Conservation (phyloP, 2,797 vertebrate species). For the Enteromius trimaculatus region DNA sequence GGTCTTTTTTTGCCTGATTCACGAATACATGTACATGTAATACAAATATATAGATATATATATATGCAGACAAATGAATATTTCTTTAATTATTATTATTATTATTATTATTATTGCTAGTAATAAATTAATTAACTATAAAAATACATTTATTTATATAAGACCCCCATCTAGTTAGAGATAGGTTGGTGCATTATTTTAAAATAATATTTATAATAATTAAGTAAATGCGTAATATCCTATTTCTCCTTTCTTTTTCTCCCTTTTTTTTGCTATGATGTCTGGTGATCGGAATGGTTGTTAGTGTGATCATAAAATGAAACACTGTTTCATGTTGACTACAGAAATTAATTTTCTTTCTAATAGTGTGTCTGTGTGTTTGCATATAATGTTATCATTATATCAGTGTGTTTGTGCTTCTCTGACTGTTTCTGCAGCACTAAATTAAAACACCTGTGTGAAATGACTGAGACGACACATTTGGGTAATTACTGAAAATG, state of each 20-base stretch:
- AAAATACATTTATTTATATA: not conserved
- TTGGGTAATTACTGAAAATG: constrained; percentile 50
- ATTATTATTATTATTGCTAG: not conserved
- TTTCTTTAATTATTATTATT: not conserved
- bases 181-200: not conserved
- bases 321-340: not conserved
- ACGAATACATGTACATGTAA: not conserved
- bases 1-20: not conserved
- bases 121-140: not conserved
- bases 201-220: not conserved
- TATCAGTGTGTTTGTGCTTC: too few species aligned
- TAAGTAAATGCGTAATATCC: not conserved
- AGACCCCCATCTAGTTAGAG: not conserved
- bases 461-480: constrained; percentile 36
- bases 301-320: not conserved
- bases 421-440: constrained; percentile 2
- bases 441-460: constrained; percentile 20
- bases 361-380: not conserved
- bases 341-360: not conserved
- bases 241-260: not conserved
- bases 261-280: not conserved
- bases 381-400: not conserved
- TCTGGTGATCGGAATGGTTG: not conserved
- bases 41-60: too few species aligned
- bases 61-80: not conserved